These are phyloP conservation scores for Blomia tropicalis DNA, from an alignment of 2,888 invertebrate species.

Conservation along the genomic window DNA sequence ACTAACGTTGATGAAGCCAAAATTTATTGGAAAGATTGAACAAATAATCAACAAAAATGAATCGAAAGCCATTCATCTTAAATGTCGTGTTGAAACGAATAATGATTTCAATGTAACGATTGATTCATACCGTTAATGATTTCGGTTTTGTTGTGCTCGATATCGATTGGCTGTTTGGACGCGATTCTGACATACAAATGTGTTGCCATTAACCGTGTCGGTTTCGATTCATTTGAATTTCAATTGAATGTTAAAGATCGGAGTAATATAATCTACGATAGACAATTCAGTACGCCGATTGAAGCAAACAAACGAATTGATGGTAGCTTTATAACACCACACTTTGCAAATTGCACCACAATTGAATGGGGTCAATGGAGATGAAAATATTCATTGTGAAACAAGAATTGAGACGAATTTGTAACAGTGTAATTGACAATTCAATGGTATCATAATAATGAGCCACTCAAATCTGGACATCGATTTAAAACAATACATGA, in stretches of 20 bases:
- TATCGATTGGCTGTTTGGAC: slow-evolving; percentile 70
- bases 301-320: slow-evolving; percentile 75
- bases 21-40: too few species aligned
- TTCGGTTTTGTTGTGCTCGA: slow-evolving; percentile 84
- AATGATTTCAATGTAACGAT: too few species aligned
- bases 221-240: slow-evolving; percentile 54
- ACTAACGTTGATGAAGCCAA: too few species aligned
- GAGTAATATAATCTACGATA: slow-evolving; percentile 61
- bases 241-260: slow-evolving; percentile 36
- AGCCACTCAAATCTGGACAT: too few species aligned
- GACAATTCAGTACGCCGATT: slow-evolving; percentile 80
- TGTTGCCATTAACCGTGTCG: slow-evolving; percentile 83
- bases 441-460: too few species aligned
- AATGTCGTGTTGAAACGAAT: too few species aligned
- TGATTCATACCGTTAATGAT: slow-evolving; percentile 84
- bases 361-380: slow-evolving; percentile 61
- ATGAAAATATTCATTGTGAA: slow-evolving; percentile 82
- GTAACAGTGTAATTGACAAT: slow-evolving; percentile 79
- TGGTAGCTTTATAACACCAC: slow-evolving; percentile 54
- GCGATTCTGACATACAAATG: slow-evolving; percentile 85
- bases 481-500: too few species aligned
- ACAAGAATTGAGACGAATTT: slow-evolving; percentile 85
- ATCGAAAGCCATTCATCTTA: too few species aligned
- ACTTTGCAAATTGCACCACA: slow-evolving; percentile 72
- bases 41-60: too few species aligned